Percentiles rank a stretch among this genome's conserved stretches.
These are phyloP conservation scores for Metacarcinus magister DNA, from an alignment of 2,888 invertebrate species.

Conservation along the genomic window DNA sequence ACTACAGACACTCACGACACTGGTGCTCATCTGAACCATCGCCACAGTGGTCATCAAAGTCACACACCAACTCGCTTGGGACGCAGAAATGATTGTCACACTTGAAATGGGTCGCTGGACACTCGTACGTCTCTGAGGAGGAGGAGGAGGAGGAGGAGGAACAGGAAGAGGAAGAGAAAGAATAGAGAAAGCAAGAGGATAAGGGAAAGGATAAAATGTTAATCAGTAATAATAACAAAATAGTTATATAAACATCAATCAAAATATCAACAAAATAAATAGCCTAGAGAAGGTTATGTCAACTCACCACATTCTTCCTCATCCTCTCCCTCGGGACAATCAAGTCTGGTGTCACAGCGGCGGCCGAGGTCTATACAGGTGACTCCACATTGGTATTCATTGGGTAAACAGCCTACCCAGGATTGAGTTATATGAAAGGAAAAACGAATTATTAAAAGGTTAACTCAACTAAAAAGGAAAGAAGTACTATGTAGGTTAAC, in stretches of 20 bases:
- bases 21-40: conserved; percentile 83
- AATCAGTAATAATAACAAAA: not conserved
- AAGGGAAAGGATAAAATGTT: not conserved
- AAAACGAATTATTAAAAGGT: not conserved
- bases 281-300: not conserved
- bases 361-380: conserved; percentile 85
- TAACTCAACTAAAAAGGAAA: not conserved
- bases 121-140: conserved; percentile 84
- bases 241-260: not conserved
- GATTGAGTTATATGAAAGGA: not conserved
- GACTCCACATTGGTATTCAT: conserved; percentile 85
- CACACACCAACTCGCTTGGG: conserved; percentile 84
- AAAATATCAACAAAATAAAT: too few relatives aligned
- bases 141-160: not conserved
- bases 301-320: conserved; percentile 85
- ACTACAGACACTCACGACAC: conserved; percentile 84
- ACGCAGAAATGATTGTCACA: conserved; percentile 86
- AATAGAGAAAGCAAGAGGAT: not conserved
- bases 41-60: conserved; percentile 83
- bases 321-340: conserved; percentile 85
- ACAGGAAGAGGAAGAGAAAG: not conserved
- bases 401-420: conserved; percentile 84
- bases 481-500: not conserved
- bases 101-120: conserved; percentile 86
- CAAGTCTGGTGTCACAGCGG: conserved; percentile 85